phyloP scores from a whole-genome alignment of 2,888 invertebrate species.

The Brenthis daphne region DNA sequence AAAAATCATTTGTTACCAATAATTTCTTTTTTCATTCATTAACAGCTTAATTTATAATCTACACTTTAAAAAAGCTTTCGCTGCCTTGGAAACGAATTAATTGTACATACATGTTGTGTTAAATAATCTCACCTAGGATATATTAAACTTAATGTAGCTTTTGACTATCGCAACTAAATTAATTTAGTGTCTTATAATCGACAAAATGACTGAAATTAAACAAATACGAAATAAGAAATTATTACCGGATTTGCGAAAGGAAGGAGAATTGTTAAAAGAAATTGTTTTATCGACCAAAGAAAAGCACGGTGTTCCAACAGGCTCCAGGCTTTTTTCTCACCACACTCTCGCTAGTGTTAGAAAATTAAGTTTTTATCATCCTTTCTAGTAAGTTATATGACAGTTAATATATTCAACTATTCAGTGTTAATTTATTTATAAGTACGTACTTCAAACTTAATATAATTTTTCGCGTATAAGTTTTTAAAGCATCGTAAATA shows the following conservation, averaged over 20 bases:
- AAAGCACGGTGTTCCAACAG: constrained; percentile 66
- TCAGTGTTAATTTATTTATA: no score
- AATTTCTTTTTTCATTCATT: no score
- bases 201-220: constrained; percentile 55
- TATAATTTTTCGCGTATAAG: no score
- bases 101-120: not conserved
- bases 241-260: constrained; percentile 69
- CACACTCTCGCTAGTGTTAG: constrained; percentile 83
- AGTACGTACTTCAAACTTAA: no score
- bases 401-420: not conserved
- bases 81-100: constrained; percentile 20
- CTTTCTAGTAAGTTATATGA: constrained; percentile 63
- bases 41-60: not conserved
- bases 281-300: constrained; percentile 65
- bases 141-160: not conserved
- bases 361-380: constrained; percentile 68
- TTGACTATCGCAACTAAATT: constrained; percentile 19
- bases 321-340: constrained; percentile 82
- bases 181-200: constrained; percentile 2
- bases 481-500: not conserved
- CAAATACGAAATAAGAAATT: constrained; percentile 73
- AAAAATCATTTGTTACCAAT: no score
- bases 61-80: not conserved
- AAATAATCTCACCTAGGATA: not conserved
- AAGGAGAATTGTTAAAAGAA: constrained; percentile 66